These are phyloP conservation scores for Tiliqua scincoides DNA, from an alignment of 2,113 vertebrate species.

Conservation along the genomic window DNA sequence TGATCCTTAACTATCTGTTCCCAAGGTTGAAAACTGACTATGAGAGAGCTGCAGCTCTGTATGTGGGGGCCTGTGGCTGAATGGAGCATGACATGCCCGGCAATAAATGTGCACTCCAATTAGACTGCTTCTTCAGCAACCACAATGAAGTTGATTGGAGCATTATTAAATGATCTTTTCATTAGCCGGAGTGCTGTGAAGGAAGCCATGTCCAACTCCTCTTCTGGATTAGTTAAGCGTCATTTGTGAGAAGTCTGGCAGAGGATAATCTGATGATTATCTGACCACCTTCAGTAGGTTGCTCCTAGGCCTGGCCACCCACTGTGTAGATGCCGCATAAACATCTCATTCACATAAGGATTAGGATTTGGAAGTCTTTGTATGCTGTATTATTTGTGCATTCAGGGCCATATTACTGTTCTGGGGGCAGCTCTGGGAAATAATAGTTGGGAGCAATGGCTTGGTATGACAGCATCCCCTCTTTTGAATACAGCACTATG, in stretches of 20 bases:
- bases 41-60: neutral
- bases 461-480: neutral
- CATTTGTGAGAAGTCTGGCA: slow-evolving; percentile 38
- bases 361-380: neutral
- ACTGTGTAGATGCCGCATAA: neutral
- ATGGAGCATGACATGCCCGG: slow-evolving; percentile 61
- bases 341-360: slow-evolving; percentile 13
- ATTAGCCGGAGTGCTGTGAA: slow-evolving; percentile 65
- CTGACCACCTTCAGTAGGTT: neutral
- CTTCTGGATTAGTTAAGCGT: slow-evolving; percentile 56
- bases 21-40: neutral
- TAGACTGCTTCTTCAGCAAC: slow-evolving; percentile 58
- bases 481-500: neutral
- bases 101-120: slow-evolving; percentile 62
- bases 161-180: slow-evolving; percentile 71
- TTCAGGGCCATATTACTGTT: neutral
- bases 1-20: neutral
- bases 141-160: slow-evolving; percentile 68
- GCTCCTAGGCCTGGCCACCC: slow-evolving; percentile 7
- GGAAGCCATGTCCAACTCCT: slow-evolving; percentile 60
- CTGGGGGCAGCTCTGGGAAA: neutral
- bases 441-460: neutral
- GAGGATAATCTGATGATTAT: slow-evolving; percentile 35
- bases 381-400: no score
- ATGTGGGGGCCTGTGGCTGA: neutral